phyloP scores from a whole-genome alignment of 2,797 vertebrate species.

The Myiotriccus ornatus region DNA sequence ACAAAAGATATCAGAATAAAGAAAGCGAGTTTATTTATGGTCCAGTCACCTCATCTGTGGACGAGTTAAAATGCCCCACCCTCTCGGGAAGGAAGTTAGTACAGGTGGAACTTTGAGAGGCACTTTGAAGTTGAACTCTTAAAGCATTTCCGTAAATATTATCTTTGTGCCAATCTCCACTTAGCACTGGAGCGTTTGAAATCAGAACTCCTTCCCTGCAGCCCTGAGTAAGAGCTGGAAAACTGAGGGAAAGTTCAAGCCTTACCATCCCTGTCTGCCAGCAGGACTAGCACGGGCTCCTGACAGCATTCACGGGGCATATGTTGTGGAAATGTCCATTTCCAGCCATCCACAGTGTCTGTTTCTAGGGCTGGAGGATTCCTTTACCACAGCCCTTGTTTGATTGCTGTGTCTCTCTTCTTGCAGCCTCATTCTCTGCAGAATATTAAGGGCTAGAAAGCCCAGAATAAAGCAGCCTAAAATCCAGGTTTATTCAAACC shows the following conservation, averaged over 20 bases:
- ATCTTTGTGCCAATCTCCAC: background rate
- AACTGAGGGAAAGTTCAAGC: background rate
- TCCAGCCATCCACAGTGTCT: background rate
- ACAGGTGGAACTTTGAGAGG: background rate
- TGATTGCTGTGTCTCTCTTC: background rate
- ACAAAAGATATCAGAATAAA: rapidly evolving
- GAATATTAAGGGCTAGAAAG: background rate
- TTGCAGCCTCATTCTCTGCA: background rate
- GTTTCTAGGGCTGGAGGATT: background rate
- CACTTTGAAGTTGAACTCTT: background rate
- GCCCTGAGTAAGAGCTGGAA: background rate
- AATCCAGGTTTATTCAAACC: background rate
- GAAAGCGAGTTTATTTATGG: background rate
- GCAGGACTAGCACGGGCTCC: background rate
- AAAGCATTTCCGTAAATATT: background rate
- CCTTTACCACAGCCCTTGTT: background rate
- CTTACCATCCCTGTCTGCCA: background rate
- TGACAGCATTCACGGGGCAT: background rate
- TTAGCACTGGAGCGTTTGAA: background rate
- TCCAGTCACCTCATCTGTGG: background rate
- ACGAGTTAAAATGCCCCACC: background rate
- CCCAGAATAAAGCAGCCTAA: background rate
- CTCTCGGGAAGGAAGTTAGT: background rate
- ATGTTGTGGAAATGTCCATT: background rate
- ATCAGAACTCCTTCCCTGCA: background rate